Percentiles rank a stretch among this genome's conserved stretches.
These are phyloP conservation scores for Alosa sapidissima DNA, from an alignment of 2,797 vertebrate species.

Conservation along the genomic window DNA sequence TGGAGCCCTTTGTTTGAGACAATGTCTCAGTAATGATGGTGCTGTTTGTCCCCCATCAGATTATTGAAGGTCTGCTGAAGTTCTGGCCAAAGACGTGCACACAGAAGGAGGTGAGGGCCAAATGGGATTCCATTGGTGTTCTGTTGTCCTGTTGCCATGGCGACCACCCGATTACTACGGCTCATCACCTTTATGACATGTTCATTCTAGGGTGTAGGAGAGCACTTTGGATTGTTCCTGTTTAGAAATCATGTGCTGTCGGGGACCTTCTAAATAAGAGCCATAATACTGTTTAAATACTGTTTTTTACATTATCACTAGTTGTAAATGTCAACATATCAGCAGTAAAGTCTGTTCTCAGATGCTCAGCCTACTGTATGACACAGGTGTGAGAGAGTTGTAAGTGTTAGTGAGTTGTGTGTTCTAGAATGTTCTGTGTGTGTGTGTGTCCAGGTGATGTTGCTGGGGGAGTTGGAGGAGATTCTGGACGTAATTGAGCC, in stretches of 20 bases:
- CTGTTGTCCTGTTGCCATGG: not conserved
- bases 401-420: too few species aligned
- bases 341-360: not conserved
- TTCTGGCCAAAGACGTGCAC: conserved; percentile 96
- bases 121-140: not conserved
- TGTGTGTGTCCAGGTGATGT: conserved; percentile 77
- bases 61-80: conserved; percentile 89
- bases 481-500: conserved; percentile 92
- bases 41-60: conserved; percentile 68
- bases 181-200: not conserved
- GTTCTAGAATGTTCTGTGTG: not conserved
- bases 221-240: too few species aligned
- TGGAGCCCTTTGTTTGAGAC: not conserved
- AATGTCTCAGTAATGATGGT: not conserved
- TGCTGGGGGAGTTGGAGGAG: conserved; percentile 90
- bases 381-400: not conserved
- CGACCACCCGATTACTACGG: not conserved
- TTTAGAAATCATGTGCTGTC: too few species aligned
- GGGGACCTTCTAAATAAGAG: too few species aligned
- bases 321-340: too few species aligned
- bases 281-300: too few species aligned
- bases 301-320: too few species aligned
- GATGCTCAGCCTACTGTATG: not conserved
- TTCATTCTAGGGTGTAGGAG: not conserved
- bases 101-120: conserved; percentile 86